Evolutionary conservation across 2,888 invertebrate species (phyloP).

Genomic region (Dromius quadrimaculatus): DNA sequence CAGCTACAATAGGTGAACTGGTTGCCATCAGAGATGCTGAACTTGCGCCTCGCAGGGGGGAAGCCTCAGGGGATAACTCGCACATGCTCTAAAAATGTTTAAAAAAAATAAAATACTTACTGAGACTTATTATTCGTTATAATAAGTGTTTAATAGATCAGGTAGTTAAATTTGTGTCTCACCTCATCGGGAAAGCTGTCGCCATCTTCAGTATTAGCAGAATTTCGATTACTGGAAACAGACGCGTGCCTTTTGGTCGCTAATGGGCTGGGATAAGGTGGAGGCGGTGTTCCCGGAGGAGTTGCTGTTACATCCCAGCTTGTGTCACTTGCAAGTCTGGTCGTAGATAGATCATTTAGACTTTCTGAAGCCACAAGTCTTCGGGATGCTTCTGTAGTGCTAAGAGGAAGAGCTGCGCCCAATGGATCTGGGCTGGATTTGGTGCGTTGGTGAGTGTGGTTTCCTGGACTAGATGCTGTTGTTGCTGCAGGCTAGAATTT

Average conservation of each 20-base stretch:
- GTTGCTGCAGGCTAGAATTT: conserved; percentile 60
- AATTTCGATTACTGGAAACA: conserved; percentile 55
- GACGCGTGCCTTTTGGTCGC: conserved; percentile 58
- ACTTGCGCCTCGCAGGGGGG: conserved; percentile 60
- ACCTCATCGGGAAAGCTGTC: conserved; percentile 59
- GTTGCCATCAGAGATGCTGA: conserved; percentile 58
- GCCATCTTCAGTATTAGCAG: conserved; percentile 59
- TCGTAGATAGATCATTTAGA: conserved; percentile 70
- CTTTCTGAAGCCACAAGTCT: conserved; percentile 73
- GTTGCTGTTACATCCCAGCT: conserved; percentile 69
- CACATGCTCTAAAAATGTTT: conserved; percentile 56
- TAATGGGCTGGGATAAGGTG: conserved; percentile 76
- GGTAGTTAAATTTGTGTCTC: not conserved
- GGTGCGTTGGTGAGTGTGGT: conserved; percentile 73
- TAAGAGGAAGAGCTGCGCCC: conserved; percentile 60
- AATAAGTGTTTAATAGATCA: not conserved
- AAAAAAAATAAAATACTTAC: not conserved
- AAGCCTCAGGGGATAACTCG: conserved; percentile 64
- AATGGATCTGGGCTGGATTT: conserved; percentile 76
- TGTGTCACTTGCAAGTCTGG: conserved; percentile 59
- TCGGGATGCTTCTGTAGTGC: conserved; percentile 64
- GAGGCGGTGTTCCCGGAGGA: conserved; percentile 90
- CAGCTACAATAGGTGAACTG: conserved; percentile 65
- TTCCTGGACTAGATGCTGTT: conserved; percentile 53
- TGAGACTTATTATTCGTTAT: not conserved